A percentile compares a stretch with the other conserved stretches of the same genome.
Evolutionary conservation across 2,113 vertebrate species (phyloP).

Genomic region (Nycticorax nycticorax): DNA sequence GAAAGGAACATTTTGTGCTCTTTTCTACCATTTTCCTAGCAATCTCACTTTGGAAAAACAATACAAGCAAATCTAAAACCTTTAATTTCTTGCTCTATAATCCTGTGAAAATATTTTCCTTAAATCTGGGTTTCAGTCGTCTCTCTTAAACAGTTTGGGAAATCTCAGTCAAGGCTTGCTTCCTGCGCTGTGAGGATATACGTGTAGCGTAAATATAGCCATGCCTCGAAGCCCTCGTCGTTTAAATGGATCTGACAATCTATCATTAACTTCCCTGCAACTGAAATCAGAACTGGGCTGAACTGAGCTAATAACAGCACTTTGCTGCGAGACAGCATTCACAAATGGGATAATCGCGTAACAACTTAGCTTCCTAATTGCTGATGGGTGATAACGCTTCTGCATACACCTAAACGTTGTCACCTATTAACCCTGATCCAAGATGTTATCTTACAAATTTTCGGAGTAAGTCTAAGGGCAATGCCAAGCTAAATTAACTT

Average conservation of each 20-base stretch:
- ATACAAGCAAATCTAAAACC: not conserved
- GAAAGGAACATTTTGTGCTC: not conserved
- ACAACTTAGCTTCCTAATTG: not conserved
- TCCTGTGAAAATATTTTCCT: not conserved
- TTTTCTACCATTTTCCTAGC: not conserved
- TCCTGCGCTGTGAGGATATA: not conserved
- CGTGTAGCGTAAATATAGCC: not conserved
- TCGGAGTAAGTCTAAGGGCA: not conserved
- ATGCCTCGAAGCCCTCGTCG: rapidly evolving
- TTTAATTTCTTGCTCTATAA: not conserved
- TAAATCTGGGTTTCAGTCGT: not conserved
- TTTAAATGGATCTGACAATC: not conserved
- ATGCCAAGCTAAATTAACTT: not conserved
- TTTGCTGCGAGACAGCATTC: not conserved
- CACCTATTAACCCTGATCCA: not conserved
- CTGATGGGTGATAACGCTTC: not conserved
- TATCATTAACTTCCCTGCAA: not conserved
- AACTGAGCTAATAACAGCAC: not conserved
- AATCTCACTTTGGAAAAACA: not conserved
- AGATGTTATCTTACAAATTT: not conserved
- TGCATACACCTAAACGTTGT: rapidly evolving
- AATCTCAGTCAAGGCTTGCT: not conserved
- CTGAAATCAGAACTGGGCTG: not conserved
- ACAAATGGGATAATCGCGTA: not conserved
- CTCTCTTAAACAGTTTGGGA: not conserved